Evolutionary conservation across 2,113 vertebrate species (phyloP), one percentile per base, ranked within the genome.

Genomic region (Spea bombifrons): DNA sequence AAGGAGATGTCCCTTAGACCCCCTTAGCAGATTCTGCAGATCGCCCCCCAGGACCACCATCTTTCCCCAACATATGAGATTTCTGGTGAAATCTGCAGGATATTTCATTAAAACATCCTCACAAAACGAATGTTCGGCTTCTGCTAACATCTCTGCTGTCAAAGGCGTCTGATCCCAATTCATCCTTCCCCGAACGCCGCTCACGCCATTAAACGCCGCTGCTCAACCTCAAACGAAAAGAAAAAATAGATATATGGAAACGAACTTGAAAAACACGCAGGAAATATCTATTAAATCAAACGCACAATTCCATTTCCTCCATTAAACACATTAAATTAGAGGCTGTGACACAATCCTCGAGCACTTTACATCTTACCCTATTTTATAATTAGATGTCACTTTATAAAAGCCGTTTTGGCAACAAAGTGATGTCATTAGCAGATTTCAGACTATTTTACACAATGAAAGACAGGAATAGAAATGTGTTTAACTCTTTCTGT

Each of bases 391-490:
- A 81, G 80, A 69, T 87, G 71, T 80, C 75, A 84, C 45, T 72
- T 80, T 55, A 82, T 81, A 83, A 87, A 87, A 85, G 45, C 65
- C 82, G 55, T 80, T 81, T 75, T 88, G 82, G 76, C 57, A 76
- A 74, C 82, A 63, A 53, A 84, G 85, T 81, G 81, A 75, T 69
- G 75, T 71, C 85, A 47, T 71, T 83, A 86, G 73, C 75, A 49
- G 75, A 85, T 81, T 85, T 83, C 81, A 82, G 81, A 89, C 84
- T 85, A 82, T 88, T 72, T 87, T 70, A 76, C 66, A 80, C 70
- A 86, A 84, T 83, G 49, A 66, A 84, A 85, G 69, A 66, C 70
- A 67, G 30, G 16, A 63, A 57, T 49, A 64, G 81, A 61, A 84
- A 81, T 72, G 83, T 65, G 66, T 86, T 82, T 71, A 83, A 84